A percentile compares a stretch with the other conserved stretches of the same genome.
Evolutionary conservation across 2,888 invertebrate species (phyloP).

Genomic region (Zaprionus obscuricornis): DNA sequence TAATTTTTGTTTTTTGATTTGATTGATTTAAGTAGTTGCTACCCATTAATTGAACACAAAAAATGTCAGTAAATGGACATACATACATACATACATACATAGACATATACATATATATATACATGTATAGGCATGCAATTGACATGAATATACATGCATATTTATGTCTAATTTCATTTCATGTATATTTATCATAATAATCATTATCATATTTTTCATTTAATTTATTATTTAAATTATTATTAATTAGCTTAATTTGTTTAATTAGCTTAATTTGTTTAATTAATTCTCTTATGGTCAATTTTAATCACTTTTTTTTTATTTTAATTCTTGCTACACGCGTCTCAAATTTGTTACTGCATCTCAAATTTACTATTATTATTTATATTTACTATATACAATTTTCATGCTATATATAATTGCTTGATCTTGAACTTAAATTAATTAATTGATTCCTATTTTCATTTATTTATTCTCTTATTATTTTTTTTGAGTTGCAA

Average conservation of each 20-base stretch:
- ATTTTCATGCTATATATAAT: no score
- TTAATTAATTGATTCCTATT: no score
- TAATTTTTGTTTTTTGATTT: slow-evolving; percentile 36
- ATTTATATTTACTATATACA: no score
- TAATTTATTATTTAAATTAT: neutral
- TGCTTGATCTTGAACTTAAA: no score
- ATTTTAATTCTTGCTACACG: neutral
- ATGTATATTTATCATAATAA: slow-evolving; percentile 17
- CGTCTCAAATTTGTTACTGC: no score
- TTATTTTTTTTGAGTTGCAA: no score
- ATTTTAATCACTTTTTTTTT: slow-evolving; percentile 21
- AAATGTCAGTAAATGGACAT: slow-evolving; percentile 62
- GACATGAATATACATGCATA: no score
- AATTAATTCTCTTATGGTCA: slow-evolving; percentile 26
- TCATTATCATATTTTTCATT: slow-evolving; percentile 11
- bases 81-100: slow-evolving; percentile 9
- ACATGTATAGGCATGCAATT: no score
- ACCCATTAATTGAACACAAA: slow-evolving; percentile 66
- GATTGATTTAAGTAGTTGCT: slow-evolving; percentile 55
- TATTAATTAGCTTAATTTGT: slow-evolving; percentile 13
- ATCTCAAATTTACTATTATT: slow-evolving; percentile 1
- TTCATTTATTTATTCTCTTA: no score
- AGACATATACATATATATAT: no score
- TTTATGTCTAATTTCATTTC: no score
- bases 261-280: slow-evolving; percentile 11